Evolutionary conservation across 2,888 invertebrate genomes (phyloP).

Genomic region (Nineta flava): DNA sequence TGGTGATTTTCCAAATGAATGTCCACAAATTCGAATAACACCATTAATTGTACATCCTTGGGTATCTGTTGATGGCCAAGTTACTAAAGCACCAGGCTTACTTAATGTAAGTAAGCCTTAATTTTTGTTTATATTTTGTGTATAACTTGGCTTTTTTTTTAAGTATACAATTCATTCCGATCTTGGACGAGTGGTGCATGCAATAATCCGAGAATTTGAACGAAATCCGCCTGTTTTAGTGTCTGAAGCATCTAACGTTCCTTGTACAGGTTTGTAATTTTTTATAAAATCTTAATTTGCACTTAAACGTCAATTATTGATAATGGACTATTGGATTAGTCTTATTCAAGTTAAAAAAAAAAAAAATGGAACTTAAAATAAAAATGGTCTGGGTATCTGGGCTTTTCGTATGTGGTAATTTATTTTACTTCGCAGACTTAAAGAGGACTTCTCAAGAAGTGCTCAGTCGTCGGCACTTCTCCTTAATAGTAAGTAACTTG

Average conservation of each 20-base stretch:
- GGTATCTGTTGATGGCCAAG: constrained; percentile 52
- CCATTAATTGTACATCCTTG: constrained; percentile 55
- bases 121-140: neutral
- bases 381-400: too few relatives aligned
- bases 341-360: too few relatives aligned
- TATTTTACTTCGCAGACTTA: too few relatives aligned
- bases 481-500: too few relatives aligned
- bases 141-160: neutral
- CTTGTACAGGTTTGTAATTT: too few relatives aligned
- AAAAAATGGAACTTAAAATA: too few relatives aligned
- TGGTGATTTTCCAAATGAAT: constrained; percentile 59
- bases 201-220: constrained; percentile 63
- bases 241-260: constrained; percentile 17
- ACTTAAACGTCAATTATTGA: too few relatives aligned
- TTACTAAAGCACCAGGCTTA: constrained; percentile 57
- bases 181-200: constrained; percentile 64
- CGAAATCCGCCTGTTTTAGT: constrained; percentile 38
- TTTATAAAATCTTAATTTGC: too few relatives aligned
- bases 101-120: constrained; percentile 37
- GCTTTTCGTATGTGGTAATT: too few relatives aligned
- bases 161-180: constrained; percentile 66
- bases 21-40: constrained; percentile 49
- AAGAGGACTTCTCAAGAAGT: too few relatives aligned
- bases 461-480: too few relatives aligned
- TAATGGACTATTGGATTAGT: too few relatives aligned